Conservation (phyloP, 53 echinoderm and acorn worm species). For the Stichopus horrens region DNA sequence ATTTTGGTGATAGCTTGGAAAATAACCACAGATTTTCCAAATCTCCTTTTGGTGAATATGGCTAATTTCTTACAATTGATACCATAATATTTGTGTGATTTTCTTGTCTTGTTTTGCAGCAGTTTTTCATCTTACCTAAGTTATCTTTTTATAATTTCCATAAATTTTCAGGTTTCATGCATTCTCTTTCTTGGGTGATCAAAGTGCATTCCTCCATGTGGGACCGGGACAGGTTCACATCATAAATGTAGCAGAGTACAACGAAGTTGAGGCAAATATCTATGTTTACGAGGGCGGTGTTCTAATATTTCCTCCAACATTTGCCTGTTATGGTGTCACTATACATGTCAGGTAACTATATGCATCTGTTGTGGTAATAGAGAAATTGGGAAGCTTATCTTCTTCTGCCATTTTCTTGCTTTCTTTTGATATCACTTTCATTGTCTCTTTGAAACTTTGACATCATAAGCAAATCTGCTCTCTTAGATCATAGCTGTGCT, state of each 20-base stretch:
- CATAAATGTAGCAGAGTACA: conserved; percentile 55
- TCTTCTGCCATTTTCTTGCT: too few relatives aligned
- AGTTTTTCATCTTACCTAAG: not conserved
- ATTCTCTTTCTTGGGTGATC: conserved; percentile 61
- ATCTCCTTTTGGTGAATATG: too few relatives aligned
- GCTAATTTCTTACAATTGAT: not conserved
- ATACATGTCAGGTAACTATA: conserved; percentile 70
- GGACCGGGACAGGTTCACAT: conserved; percentile 73
- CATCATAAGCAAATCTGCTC: too few relatives aligned
- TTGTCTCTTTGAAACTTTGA: too few relatives aligned
- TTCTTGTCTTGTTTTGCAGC: too few relatives aligned
- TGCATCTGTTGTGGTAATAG: not conserved
- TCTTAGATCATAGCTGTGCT: too few relatives aligned
- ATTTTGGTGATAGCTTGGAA: not conserved
- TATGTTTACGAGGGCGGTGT: conserved; percentile 78
- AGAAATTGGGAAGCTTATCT: too few relatives aligned
- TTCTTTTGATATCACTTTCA: too few relatives aligned
- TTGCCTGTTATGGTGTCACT: conserved; percentile 69
- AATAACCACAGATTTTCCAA: too few relatives aligned
- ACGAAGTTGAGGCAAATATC: conserved; percentile 71
- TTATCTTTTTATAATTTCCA: not conserved
- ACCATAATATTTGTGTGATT: not conserved
- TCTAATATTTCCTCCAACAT: conserved; percentile 67
- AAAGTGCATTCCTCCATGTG: conserved; percentile 66
- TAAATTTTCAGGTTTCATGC: conserved; percentile 55